A percentile compares a stretch with the other conserved stretches of the same genome.
phyloP scores from a whole-genome alignment of 2,113 vertebrate species.

The Neofelis nebulosa region DNA sequence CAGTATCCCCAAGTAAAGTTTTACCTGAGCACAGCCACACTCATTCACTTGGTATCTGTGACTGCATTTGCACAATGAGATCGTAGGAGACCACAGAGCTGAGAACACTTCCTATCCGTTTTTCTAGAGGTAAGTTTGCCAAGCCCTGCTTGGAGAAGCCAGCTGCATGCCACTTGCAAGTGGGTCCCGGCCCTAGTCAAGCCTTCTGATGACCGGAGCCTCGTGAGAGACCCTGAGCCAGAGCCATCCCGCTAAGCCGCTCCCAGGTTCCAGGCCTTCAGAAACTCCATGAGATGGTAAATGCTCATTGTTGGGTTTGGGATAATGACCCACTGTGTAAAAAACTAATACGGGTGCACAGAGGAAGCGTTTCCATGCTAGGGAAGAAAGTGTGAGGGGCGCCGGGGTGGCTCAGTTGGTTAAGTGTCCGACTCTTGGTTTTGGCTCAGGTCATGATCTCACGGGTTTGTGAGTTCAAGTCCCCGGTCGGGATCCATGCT shows the following conservation, averaged over 20 bases:
- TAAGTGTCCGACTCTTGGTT: no score
- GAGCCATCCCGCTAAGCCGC: not conserved
- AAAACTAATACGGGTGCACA: not conserved
- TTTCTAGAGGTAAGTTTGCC: not conserved
- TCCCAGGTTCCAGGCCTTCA: not conserved
- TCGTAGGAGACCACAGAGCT: fast-evolving
- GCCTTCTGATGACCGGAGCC: not conserved
- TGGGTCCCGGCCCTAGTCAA: not conserved
- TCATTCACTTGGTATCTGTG: fast-evolving
- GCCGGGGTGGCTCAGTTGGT: no score
- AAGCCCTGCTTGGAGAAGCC: not conserved
- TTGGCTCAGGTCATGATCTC: no score
- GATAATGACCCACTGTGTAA: not conserved
- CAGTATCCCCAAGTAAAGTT: not conserved
- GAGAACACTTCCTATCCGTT: not conserved
- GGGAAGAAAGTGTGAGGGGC: not conserved
- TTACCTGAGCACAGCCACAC: not conserved
- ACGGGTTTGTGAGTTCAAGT: no score
- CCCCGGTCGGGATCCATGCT: no score
- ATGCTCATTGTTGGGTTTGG: not conserved
- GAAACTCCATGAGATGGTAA: not conserved
- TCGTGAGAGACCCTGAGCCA: fast-evolving
- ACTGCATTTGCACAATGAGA: not conserved
- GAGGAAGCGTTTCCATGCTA: not conserved
- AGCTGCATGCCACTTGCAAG: not conserved